phyloP scores from a whole-genome alignment of 2,113 vertebrate species.

The Actenoides lindsayi region DNA sequence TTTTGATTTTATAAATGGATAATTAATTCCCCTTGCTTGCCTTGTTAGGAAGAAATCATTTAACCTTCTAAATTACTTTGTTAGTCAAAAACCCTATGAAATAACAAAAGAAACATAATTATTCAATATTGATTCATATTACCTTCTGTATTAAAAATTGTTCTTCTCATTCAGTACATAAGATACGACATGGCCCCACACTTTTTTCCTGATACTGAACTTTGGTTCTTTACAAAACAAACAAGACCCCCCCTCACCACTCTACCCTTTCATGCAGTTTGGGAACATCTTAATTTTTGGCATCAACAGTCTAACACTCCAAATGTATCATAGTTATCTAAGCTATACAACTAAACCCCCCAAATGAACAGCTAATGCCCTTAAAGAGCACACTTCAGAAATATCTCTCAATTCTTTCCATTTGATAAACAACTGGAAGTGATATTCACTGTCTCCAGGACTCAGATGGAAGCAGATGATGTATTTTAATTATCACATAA shows the following conservation, averaged over 20 bases:
- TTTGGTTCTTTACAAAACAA: not conserved
- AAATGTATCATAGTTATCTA: not conserved
- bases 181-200: not conserved
- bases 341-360: not conserved
- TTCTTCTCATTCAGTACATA: not conserved
- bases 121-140: not conserved
- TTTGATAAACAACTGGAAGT: not conserved
- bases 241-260: accelerated
- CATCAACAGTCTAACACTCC: not conserved
- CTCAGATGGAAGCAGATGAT: not conserved
- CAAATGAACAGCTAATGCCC: not conserved
- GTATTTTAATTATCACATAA: not conserved
- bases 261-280: not conserved
- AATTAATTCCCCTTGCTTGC: constrained; percentile 35
- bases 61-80: constrained; percentile 24
- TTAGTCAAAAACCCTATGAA: not conserved
- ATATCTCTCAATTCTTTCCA: not conserved
- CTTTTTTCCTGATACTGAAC: not conserved
- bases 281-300: not conserved
- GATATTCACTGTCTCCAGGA: not conserved
- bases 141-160: not conserved
- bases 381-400: not conserved
- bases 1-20: constrained; percentile 47
- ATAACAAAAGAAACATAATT: not conserved
- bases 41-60: constrained; percentile 21